These are phyloP conservation scores for Idaea biselata DNA, from an alignment of 2,888 invertebrate genomes.

Conservation along the genomic window DNA sequence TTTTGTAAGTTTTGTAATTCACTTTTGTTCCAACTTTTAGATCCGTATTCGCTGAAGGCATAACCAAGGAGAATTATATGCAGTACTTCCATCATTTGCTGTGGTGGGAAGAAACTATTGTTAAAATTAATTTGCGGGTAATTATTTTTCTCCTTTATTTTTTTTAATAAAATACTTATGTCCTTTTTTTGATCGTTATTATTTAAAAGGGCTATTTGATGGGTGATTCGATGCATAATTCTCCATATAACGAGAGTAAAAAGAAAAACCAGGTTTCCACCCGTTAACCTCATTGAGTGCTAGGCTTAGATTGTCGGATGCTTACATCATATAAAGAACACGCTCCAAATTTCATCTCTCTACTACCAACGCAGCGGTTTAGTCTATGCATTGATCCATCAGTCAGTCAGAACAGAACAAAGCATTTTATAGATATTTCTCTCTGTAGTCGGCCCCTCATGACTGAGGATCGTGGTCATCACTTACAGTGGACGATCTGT, in stretches of 20 bases:
- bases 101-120: slow-evolving; percentile 83
- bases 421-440: background rate
- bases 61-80: slow-evolving; percentile 67
- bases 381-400: too few species aligned
- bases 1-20: slow-evolving; percentile 17
- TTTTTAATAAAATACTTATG: background rate
- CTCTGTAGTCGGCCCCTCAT: too few species aligned
- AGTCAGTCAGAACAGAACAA: too few species aligned
- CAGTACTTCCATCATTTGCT: slow-evolving; percentile 78
- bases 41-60: slow-evolving; percentile 51
- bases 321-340: too few species aligned
- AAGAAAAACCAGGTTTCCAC: background rate
- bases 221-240: too few species aligned
- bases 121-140: slow-evolving; percentile 56
- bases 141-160: slow-evolving; percentile 14
- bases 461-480: too few species aligned
- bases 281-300: background rate
- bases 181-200: background rate
- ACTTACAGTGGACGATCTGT: too few species aligned
- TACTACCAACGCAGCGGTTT: too few species aligned
- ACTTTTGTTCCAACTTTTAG: slow-evolving; percentile 37
- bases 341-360: too few species aligned
- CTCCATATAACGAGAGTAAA: too few species aligned
- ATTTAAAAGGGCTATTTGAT: slow-evolving; percentile 5
- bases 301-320: background rate